These are phyloP conservation scores for Sebastes vulpes DNA, from an alignment of 2,797 vertebrate species.

Conservation along the genomic window DNA sequence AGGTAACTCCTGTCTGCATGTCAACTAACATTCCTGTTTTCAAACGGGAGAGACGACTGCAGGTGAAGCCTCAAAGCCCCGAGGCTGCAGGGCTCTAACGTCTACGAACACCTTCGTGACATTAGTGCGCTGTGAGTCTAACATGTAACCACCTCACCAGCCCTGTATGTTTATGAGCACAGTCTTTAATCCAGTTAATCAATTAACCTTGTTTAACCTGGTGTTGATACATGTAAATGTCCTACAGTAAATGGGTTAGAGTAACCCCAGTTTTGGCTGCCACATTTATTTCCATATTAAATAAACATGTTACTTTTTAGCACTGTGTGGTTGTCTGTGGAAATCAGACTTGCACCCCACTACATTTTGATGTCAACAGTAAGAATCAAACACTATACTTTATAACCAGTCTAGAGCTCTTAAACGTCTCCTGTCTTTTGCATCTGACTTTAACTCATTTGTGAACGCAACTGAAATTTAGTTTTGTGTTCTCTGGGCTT, in stretches of 20 bases:
- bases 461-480: no score
- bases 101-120: background rate
- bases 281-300: background rate
- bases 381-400: background rate
- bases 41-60: background rate
- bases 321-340: background rate
- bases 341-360: background rate
- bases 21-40: background rate
- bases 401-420: background rate
- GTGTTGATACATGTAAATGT: background rate
- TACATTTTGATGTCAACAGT: background rate
- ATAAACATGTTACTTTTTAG: background rate
- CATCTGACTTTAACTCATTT: accelerated
- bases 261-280: accelerated
- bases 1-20: background rate
- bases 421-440: background rate
- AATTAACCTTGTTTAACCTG: background rate
- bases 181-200: no score
- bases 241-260: background rate
- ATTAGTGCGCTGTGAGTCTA: background rate
- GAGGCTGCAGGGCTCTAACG: background rate
- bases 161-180: background rate
- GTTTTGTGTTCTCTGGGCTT: no score
- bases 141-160: background rate
- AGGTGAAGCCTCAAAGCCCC: background rate